These are phyloP conservation scores for Hyles lineata DNA, from an alignment of 2,888 invertebrate genomes.

Conservation along the genomic window DNA sequence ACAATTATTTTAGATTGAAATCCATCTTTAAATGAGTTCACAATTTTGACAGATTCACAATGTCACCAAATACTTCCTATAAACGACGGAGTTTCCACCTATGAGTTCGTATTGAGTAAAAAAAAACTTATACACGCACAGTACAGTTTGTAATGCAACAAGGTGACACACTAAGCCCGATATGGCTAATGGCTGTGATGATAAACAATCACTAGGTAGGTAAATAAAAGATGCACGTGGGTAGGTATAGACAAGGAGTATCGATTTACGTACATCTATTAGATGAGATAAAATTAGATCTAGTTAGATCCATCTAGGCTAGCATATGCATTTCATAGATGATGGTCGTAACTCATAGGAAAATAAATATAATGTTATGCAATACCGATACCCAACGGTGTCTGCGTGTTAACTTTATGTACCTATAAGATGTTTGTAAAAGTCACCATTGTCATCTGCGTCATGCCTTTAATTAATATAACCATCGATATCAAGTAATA, in stretches of 20 bases:
- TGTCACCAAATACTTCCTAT: background rate
- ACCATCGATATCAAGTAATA: too few species aligned
- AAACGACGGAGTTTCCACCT: background rate
- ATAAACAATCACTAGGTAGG: constrained; percentile 30
- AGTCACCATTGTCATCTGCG: too few species aligned
- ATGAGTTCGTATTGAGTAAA: background rate
- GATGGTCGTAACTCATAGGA: too few species aligned
- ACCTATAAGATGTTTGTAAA: too few species aligned
- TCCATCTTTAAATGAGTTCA: background rate
- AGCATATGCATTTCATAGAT: too few species aligned
- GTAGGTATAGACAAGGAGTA: background rate
- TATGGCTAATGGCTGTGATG: constrained; percentile 16
- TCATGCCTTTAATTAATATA: too few species aligned
- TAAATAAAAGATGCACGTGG: background rate
- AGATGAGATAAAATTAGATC: background rate
- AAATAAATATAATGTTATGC: too few species aligned
- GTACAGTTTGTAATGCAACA: constrained; percentile 12
- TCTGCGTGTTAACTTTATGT: too few species aligned
- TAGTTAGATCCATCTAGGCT: too few species aligned
- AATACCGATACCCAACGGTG: too few species aligned
- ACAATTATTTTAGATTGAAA: background rate
- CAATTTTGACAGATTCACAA: constrained; percentile 1
- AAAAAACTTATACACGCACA: background rate
- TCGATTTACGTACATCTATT: background rate
- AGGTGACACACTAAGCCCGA: constrained; percentile 6